Conservation (phyloP, 2,797 vertebrate species). For the Falco rusticolus region DNA sequence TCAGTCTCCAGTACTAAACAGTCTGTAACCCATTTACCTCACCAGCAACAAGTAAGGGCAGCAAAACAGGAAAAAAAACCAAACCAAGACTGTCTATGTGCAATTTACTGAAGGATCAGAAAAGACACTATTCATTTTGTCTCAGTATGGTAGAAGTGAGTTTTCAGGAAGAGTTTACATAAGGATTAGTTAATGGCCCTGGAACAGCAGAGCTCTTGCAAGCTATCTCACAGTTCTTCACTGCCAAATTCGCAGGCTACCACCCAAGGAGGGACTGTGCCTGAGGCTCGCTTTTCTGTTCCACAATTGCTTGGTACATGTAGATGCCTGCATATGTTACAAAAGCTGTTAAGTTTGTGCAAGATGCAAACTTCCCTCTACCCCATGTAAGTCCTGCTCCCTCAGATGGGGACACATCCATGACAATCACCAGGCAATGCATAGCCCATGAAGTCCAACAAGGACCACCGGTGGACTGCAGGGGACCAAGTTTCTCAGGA, state of each 20-base stretch:
- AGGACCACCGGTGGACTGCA: background rate
- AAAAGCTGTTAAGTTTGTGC: background rate
- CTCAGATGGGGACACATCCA: background rate
- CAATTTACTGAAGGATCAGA: background rate
- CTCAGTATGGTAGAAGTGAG: background rate
- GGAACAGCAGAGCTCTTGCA: background rate
- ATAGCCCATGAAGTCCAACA: background rate
- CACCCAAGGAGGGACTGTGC: constrained; percentile 9
- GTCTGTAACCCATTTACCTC: background rate
- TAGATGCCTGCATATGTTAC: background rate
- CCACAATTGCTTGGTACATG: background rate
- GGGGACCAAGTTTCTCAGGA: background rate
- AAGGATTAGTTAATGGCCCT: background rate
- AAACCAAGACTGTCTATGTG: background rate
- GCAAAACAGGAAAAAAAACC: background rate
- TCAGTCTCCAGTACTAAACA: background rate
- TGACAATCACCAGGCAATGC: background rate
- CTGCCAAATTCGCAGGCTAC: constrained; percentile 9
- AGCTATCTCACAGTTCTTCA: background rate
- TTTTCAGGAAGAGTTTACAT: constrained; percentile 2
- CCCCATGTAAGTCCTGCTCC: background rate
- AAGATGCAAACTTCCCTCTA: background rate
- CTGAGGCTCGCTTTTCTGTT: background rate
- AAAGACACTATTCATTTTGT: background rate
- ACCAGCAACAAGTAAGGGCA: background rate